Conservation (phyloP, 1,140 invertebrate species). For the Eulimnadia texana region DNA sequence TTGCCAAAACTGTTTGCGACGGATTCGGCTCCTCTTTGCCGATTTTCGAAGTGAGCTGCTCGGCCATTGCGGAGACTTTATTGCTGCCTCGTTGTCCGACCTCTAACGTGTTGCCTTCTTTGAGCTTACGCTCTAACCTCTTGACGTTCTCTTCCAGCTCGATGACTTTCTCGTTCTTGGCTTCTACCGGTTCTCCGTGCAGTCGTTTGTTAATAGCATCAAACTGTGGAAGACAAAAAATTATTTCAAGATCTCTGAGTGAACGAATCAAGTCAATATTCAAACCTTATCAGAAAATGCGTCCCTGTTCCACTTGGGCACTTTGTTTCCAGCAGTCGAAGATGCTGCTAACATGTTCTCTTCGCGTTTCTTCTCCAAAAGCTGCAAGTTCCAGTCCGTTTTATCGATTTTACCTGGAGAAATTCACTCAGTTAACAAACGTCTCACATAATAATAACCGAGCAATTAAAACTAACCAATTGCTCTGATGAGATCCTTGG, state of each 20-base stretch:
- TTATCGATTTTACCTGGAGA: slow-evolving; percentile 61
- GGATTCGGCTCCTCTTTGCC: slow-evolving; percentile 19
- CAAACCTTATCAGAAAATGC: slow-evolving; percentile 41
- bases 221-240: slow-evolving; percentile 14
- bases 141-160: slow-evolving; percentile 69
- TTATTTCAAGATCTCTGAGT: neutral
- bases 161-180: slow-evolving; percentile 36
- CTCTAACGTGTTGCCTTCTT: slow-evolving; percentile 56
- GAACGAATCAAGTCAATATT: too few species aligned
- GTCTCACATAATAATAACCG: neutral
- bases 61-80: slow-evolving; percentile 75
- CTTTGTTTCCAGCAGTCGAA: slow-evolving; percentile 55
- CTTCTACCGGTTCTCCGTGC: slow-evolving; percentile 11
- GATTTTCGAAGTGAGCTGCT: slow-evolving; percentile 52
- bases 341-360: slow-evolving; percentile 55
- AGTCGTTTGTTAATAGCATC: slow-evolving; percentile 14
- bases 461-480: slow-evolving; percentile 39
- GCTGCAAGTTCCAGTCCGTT: slow-evolving; percentile 81
- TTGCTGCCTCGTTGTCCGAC: slow-evolving; percentile 49
- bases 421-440: neutral
- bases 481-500: slow-evolving; percentile 66
- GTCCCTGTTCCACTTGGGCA: slow-evolving; percentile 79
- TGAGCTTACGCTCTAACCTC: slow-evolving; percentile 60
- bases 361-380: slow-evolving; percentile 78
- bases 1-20: neutral